Base-by-base conservation (phyloP, 2,113 vertebrate genomes). In the Bos javanicus region DNA sequence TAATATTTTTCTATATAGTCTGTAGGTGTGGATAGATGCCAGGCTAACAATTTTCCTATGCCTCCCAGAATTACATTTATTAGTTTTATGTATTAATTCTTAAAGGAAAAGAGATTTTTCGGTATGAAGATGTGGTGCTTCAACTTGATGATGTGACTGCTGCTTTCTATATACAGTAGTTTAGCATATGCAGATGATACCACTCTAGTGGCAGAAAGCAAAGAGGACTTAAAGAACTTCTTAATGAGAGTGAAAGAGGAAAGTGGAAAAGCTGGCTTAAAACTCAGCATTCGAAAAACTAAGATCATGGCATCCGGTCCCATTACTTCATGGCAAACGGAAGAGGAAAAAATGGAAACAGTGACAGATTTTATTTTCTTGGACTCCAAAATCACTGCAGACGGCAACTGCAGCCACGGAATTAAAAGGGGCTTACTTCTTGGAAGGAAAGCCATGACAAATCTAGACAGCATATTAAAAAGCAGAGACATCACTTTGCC, bases 1-100 rank as follows among this genome's bases (percentile, higher is more conserved):
- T 96, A 96, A 94, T 97, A 59, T 90, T 97, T 95, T 96, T 89
- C 52, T 62, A 56, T 91, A 33, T 2, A 80, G n/a, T 95, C 56
- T 80, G 1, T 54, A 86, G 25, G 46, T 84, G 1, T 94, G 62
- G 60, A 30, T 92, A 33, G n/a, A 25, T 81, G 52, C 60, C 90
- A 96, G 59, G 90, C 28, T 86, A 50, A 8, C 81, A 95, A 64
- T 97, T 96, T 96, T 90, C 62, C 36, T 88, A 0, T 84, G 30
- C 39, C 30, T 88, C 39, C 82, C 94, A 39, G 82, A 95, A 94
- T 60, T 92, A 33, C 30, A 96, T 2, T 62, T 28, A 87, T 95
- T 94, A 56, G 36, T 71, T 83, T 96, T 96, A 91, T 62, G 43
- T 62, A 50, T 23, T 90, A 78, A 90, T 94, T 87, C 78, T 94